Conservation (phyloP, 1,140 invertebrate species). For the Drosophila lacteicornis region DNA sequence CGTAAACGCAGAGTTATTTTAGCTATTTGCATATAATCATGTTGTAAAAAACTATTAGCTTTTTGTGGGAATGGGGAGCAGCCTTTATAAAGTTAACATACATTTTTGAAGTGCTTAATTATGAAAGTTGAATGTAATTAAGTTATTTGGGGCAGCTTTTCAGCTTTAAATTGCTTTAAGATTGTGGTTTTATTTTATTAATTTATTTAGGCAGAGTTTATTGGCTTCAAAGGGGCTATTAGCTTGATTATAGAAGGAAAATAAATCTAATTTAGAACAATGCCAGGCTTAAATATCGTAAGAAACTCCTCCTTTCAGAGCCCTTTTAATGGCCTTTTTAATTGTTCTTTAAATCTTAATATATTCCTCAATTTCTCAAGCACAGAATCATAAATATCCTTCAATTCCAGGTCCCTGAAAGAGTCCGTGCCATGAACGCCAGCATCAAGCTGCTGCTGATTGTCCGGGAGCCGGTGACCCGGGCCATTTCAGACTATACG, state of each 20-base stretch:
- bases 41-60: constrained; percentile 14
- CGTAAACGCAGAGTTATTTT: constrained; percentile 10
- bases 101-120: constrained; percentile 11
- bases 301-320: too few relatives aligned
- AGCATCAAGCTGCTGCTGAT: constrained; percentile 97
- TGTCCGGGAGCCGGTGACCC: constrained; percentile 96
- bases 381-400: neutral
- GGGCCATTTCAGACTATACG: constrained; percentile 98
- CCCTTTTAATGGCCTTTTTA: neutral
- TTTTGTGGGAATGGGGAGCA: neutral
- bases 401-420: constrained; percentile 89
- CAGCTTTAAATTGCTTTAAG: neutral
- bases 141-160: neutral
- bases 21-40: constrained; percentile 16
- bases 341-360: neutral
- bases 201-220: neutral
- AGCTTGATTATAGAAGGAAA: too few relatives aligned
- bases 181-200: neutral
- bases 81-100: constrained; percentile 1
- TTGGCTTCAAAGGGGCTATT: too few relatives aligned
- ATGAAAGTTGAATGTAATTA: constrained; percentile 8
- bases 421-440: constrained; percentile 96
- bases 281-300: too few relatives aligned
- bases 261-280: too few relatives aligned
- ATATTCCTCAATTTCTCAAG: neutral